These are phyloP conservation scores for Anoplopoma fimbria DNA, from an alignment of 2,113 vertebrate species.

Conservation along the genomic window DNA sequence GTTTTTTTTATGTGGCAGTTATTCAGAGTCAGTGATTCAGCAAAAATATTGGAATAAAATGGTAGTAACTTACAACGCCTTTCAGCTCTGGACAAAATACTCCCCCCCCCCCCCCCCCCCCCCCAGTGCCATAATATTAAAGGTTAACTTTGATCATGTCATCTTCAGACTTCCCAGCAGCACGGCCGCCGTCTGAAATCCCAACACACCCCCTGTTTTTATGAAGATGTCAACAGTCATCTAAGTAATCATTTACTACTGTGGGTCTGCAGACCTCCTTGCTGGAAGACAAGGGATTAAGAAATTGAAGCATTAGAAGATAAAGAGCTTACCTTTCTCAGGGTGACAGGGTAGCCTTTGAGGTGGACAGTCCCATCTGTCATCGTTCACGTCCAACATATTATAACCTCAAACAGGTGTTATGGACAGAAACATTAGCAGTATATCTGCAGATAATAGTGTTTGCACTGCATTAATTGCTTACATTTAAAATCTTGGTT, in stretches of 20 bases:
- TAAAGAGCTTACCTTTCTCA: conserved; percentile 63
- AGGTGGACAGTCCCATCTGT: conserved; percentile 59
- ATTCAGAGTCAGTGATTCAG: conserved; percentile 66
- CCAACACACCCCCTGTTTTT: conserved; percentile 44
- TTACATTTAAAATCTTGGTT: not conserved
- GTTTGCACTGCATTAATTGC: not conserved
- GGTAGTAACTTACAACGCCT: conserved; percentile 43
- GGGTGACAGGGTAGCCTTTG: conserved; percentile 70
- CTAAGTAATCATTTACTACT: conserved; percentile 61
- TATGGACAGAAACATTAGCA: not conserved
- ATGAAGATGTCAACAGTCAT: conserved; percentile 71
- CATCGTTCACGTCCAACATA: conserved; percentile 62
- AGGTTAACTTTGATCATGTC: conserved; percentile 70
- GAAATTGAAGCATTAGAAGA: conserved; percentile 70
- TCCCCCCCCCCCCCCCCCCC: too few species aligned
- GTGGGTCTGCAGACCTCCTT: conserved; percentile 25
- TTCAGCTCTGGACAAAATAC: conserved; percentile 29
- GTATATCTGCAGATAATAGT: conserved; percentile 15
- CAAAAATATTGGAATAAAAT: conserved; percentile 56
- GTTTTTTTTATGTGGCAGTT: conserved; percentile 54
- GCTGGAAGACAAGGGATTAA: conserved; percentile 49
- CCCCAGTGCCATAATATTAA: conserved; percentile 57
- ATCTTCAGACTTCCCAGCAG: conserved; percentile 24
- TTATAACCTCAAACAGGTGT: conserved; percentile 53
- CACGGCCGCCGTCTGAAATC: conserved; percentile 10